Evolutionary conservation across 2,888 invertebrate species (phyloP).

Genomic region (Drosophila koepferae): DNA sequence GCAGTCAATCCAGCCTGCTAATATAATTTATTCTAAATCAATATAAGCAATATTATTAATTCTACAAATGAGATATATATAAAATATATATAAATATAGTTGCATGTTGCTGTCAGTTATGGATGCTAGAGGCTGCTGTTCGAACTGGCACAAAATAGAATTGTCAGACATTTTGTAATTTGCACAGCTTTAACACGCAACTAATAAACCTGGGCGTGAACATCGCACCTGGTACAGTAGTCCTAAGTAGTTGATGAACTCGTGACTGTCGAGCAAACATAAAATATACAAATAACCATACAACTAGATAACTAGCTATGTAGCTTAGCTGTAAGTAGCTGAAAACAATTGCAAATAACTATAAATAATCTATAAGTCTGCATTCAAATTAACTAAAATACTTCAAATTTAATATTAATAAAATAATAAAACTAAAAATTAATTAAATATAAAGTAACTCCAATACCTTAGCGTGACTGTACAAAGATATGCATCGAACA

Average conservation of each 20-base stretch:
- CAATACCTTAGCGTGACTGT: slow-evolving; percentile 29
- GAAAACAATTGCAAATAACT: not conserved
- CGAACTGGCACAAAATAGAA: slow-evolving; percentile 24
- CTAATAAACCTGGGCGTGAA: slow-evolving; percentile 47
- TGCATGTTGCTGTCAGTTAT: slow-evolving; percentile 63
- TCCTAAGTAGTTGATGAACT: slow-evolving; percentile 22
- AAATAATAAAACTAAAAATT: not conserved
- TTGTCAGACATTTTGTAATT: slow-evolving; percentile 67
- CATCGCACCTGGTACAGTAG: slow-evolving; percentile 42
- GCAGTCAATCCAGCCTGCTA: too few relatives aligned
- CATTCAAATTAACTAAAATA: slow-evolving; percentile 12
- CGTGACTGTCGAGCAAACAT: slow-evolving; percentile 11
- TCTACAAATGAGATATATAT: not conserved
- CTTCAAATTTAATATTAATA: slow-evolving; percentile 6
- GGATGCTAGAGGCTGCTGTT: slow-evolving; percentile 28
- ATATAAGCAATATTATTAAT: too few relatives aligned
- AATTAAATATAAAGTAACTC: slow-evolving; percentile 28
- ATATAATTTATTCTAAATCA: too few relatives aligned
- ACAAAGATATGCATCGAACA: slow-evolving; percentile 50
- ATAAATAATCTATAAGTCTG: slow-evolving; percentile 13
- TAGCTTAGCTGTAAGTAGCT: slow-evolving; percentile 38
- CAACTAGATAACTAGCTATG: slow-evolving; percentile 6
- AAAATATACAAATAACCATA: not conserved
- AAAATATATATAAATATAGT: slow-evolving; percentile 34
- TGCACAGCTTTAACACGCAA: slow-evolving; percentile 65